Evolutionary conservation across 2,113 vertebrate species (phyloP), one percentile per base, ranked within the genome.

Genomic region (Callionymus lyra): DNA sequence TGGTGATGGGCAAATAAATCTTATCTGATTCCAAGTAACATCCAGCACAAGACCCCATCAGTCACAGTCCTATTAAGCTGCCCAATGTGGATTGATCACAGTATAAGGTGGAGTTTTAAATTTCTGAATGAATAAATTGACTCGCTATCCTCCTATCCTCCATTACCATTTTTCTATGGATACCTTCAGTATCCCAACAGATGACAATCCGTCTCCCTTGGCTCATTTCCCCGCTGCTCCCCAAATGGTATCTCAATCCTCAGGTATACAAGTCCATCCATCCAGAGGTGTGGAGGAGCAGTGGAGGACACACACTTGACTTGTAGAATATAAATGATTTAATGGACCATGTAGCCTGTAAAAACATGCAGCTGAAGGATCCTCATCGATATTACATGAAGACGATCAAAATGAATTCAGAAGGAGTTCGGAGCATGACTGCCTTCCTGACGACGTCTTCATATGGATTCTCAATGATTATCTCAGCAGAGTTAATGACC

Each of bases 371-470:
- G 65, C 57, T 53, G 34, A 56, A 44, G 13, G 49, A 16, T 44
- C 59, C 57, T 67, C 59, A 75, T 81, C 54, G 65, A 73, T 77
- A n/a, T 61, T 79, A 43, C 44, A 81, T 67, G 45, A 14, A 33
- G 62, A 59, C 54, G 63, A 79, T 79, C 63, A 63, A 62, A 77
- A 67, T 52, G 54, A 70, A 74, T 76, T 63, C 44, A 40, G 57
- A 45, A 78, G 70, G 65, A 64, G 36, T 27, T 27, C 6, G 35
- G n/a, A 5, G 21, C 38, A 49, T 34, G 41, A 27, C 4, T 5
- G 21, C 21, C 21, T 27, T 4, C 21, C 8, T 27, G 21, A 27
- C 21, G 8, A 27, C 21, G 21, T 27, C 21, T 27, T 8, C 21
- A 27, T 27, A 27, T 27, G 21, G 21, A 27, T 4, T 27, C 21